A percentile compares a stretch with the other conserved stretches of the same genome.
Conservation (phyloP, 2,888 invertebrate genomes). For the Leptinotarsa peninsularis region DNA sequence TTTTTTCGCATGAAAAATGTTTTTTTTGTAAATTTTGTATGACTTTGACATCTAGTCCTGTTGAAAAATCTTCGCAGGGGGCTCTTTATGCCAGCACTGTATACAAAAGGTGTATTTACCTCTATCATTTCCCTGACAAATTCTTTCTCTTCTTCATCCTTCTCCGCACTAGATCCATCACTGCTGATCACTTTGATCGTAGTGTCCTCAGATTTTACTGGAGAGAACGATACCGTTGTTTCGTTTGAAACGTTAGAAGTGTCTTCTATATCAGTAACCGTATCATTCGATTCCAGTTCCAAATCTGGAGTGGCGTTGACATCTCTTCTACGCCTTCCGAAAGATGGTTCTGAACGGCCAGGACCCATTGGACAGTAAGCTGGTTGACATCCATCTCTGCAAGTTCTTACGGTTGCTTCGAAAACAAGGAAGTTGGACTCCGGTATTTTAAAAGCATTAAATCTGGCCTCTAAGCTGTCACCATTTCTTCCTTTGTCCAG, state of each 20-base stretch:
- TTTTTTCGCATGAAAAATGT: too few species aligned
- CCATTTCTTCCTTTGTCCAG: slow-evolving; percentile 86
- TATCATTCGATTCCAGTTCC: slow-evolving; percentile 54
- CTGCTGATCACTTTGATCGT: slow-evolving; percentile 55
- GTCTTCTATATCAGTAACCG: slow-evolving; percentile 47
- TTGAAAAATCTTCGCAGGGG: too few species aligned
- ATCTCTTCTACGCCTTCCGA: slow-evolving; percentile 77
- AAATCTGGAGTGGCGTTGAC: slow-evolving; percentile 59
- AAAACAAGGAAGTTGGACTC: slow-evolving; percentile 94
- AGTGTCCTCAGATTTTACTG: slow-evolving; percentile 20
- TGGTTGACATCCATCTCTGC: slow-evolving; percentile 90
- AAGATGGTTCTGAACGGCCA: slow-evolving; percentile 84
- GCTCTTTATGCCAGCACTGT: too few species aligned
- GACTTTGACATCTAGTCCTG: too few species aligned
- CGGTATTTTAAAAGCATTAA: slow-evolving; percentile 94
- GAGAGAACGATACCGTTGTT: slow-evolving; percentile 2
- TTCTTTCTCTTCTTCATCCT: slow-evolving; percentile 73
- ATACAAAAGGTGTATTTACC: slow-evolving; percentile 65
- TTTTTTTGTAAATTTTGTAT: too few species aligned
- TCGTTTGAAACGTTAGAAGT: slow-evolving; percentile 17
- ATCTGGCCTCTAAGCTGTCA: slow-evolving; percentile 89
- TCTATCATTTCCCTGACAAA: slow-evolving; percentile 91
- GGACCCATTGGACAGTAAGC: slow-evolving; percentile 84
- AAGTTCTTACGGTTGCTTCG: slow-evolving; percentile 91
- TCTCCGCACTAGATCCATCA: slow-evolving; percentile 66